These are phyloP conservation scores for Drosophila arawakana DNA, from an alignment of 1,140 invertebrate genomes.

Conservation along the genomic window DNA sequence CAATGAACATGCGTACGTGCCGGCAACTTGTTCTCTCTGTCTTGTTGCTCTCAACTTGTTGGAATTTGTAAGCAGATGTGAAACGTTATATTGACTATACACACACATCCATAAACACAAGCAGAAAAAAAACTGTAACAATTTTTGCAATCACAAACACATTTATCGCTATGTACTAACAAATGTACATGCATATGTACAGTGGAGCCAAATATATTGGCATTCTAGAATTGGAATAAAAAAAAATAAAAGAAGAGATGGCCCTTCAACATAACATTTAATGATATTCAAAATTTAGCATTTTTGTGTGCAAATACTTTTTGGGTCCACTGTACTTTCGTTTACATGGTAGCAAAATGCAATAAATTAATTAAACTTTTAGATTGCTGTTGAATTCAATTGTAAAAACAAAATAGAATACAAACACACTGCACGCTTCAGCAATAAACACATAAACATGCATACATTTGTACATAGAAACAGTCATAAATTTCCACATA, in stretches of 20 bases:
- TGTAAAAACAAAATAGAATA: conserved; percentile 5
- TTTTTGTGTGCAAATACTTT: no score
- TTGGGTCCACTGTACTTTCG: no score
- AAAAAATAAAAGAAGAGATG: no score
- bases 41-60: not conserved
- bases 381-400: not conserved
- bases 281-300: no score
- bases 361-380: no score
- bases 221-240: no score
- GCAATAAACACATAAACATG: conserved; percentile 10
- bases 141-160: not conserved
- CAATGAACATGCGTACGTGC: not conserved
- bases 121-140: not conserved
- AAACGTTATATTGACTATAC: conserved; percentile 2
- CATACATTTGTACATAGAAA: conserved; percentile 5
- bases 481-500: not conserved
- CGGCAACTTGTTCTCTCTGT: no score
- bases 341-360: not conserved
- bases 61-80: not conserved
- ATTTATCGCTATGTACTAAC: conserved; percentile 6
- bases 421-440: conserved; percentile 9
- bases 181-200: not conserved
- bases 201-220: not conserved
- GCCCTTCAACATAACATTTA: no score
- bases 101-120: not conserved